Percentiles rank a stretch among this genome's conserved stretches.
Conservation (phyloP, 2,888 invertebrate species). For the Caenorhabditis panamensis region DNA sequence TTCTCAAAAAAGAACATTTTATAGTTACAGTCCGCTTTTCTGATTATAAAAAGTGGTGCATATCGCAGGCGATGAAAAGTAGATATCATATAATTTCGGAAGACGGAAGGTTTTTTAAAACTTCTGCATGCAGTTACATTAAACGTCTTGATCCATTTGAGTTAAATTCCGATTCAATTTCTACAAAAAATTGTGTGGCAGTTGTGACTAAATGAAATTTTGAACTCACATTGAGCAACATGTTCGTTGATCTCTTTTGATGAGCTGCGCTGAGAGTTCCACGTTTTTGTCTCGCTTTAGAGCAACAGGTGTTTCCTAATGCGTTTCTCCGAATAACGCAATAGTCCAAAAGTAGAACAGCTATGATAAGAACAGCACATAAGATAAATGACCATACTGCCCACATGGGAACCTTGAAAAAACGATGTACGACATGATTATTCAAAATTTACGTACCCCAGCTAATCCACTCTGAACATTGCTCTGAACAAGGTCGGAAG, state of each 20-base stretch:
- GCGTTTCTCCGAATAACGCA: conserved; percentile 79
- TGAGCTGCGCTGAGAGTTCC: conserved; percentile 66
- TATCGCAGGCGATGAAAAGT: too few species aligned
- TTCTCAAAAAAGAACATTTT: too few species aligned
- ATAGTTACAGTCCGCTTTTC: too few species aligned
- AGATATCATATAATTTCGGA: too few species aligned
- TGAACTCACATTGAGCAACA: conserved; percentile 74
- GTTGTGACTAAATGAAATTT: conserved; percentile 15
- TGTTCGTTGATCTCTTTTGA: conserved; percentile 77
- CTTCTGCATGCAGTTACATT: too few species aligned
- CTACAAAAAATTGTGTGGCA: conserved; percentile 1
- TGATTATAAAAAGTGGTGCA: too few species aligned
- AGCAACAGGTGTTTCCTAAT: conserved; percentile 72
- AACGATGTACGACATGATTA: neutral
- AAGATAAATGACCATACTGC: conserved; percentile 76
- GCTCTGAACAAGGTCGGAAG: conserved; percentile 32
- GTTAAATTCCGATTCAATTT: conserved; percentile 49
- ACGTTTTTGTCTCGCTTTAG: conserved; percentile 64
- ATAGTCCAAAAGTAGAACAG: conserved; percentile 78
- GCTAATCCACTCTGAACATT: conserved; percentile 48
- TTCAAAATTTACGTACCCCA: conserved; percentile 37
- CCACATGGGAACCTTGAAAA: conserved; percentile 75
- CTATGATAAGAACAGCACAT: conserved; percentile 72
- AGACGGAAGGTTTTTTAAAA: too few species aligned
- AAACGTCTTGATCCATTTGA: conserved; percentile 56